Conservation (phyloP, 2,797 vertebrate genomes). For the Malacoraja senta region DNA sequence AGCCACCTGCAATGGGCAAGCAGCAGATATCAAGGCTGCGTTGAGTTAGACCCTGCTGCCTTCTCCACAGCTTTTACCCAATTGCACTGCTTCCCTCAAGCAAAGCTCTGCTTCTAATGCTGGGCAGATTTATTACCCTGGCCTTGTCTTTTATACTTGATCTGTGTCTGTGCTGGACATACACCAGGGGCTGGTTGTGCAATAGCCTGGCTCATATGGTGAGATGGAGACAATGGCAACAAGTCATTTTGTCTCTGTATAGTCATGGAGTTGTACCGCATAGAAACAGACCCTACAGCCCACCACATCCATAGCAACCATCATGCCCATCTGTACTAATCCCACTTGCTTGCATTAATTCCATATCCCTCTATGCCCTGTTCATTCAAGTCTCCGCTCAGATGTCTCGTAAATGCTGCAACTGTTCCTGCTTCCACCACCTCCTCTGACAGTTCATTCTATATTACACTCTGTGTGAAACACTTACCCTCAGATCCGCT, state of each 20-base stretch:
- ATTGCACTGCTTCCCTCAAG: background rate
- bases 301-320: too few species aligned
- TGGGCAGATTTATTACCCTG: background rate
- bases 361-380: too few species aligned
- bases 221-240: background rate
- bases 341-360: too few species aligned
- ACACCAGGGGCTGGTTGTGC: background rate
- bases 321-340: too few species aligned
- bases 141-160: background rate
- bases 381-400: too few species aligned
- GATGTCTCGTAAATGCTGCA: too few species aligned
- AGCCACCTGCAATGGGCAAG: constrained; percentile 59
- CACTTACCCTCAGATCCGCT: too few species aligned
- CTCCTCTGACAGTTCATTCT: too few species aligned
- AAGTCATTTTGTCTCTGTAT: background rate
- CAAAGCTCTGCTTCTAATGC: background rate
- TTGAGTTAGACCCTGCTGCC: background rate
- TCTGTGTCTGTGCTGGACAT: background rate
- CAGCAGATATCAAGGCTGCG: background rate
- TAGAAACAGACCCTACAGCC: too few species aligned
- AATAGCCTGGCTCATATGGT: background rate
- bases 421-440: too few species aligned
- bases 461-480: too few species aligned
- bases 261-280: too few species aligned
- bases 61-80: background rate